phyloP scores from a whole-genome alignment of 2,113 vertebrate species.

The Chaenocephalus aceratus region DNA sequence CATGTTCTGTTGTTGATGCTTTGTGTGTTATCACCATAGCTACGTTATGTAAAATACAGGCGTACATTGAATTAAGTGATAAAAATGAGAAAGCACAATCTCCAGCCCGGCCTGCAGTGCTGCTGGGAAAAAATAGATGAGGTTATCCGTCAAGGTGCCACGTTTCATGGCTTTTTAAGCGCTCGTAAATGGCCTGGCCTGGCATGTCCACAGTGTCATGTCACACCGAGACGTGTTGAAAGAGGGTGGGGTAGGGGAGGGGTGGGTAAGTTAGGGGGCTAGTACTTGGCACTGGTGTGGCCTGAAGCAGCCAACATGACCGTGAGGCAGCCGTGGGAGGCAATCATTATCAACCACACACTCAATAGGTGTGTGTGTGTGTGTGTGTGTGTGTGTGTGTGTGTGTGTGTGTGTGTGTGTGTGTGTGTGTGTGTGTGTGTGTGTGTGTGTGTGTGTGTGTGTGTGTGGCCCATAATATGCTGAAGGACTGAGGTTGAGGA shows the following conservation, averaged over 20 bases:
- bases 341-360: slow-evolving; percentile 59
- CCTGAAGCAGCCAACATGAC: slow-evolving; percentile 47
- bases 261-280: slow-evolving; percentile 41
- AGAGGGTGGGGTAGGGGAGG: slow-evolving; percentile 38
- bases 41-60: slow-evolving; percentile 29
- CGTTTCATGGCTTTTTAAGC: slow-evolving; percentile 71
- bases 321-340: slow-evolving; percentile 54
- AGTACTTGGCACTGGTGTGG: slow-evolving; percentile 68
- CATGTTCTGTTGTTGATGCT: slow-evolving; percentile 35
- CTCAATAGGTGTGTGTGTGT: no score
- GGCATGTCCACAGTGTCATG: slow-evolving; percentile 52
- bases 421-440: neutral
- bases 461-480: neutral
- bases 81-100: slow-evolving; percentile 22
- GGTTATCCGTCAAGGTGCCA: slow-evolving; percentile 68
- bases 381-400: no score
- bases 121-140: slow-evolving; percentile 48
- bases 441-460: no score
- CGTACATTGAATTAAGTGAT: slow-evolving; percentile 45
- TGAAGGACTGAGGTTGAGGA: slow-evolving; percentile 9
- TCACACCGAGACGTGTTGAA: slow-evolving; percentile 50
- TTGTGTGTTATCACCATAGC: slow-evolving; percentile 19
- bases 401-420: neutral
- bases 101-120: neutral
- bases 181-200: slow-evolving; percentile 67